Evolutionary conservation across 2,797 vertebrate species (phyloP).

Genomic region (Paguma larvata): DNA sequence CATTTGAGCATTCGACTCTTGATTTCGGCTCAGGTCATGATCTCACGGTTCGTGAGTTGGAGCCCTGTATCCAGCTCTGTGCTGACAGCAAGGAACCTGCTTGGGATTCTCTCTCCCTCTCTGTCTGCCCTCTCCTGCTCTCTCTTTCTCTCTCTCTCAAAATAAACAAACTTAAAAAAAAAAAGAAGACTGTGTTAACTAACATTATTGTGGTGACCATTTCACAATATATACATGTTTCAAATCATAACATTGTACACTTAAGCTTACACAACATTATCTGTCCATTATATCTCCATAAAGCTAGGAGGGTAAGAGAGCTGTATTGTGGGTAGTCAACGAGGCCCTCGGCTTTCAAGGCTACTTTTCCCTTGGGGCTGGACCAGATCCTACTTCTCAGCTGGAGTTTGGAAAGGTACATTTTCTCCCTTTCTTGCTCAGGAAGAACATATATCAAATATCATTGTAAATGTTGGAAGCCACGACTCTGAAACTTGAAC

Average conservation of each 20-base stretch:
- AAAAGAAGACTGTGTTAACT: neutral
- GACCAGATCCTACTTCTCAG: conserved; percentile 5
- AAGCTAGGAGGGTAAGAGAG: neutral
- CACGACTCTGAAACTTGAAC: neutral
- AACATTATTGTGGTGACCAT: neutral
- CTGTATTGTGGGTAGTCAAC: neutral
- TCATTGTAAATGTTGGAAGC: conserved; percentile 17
- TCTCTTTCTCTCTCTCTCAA: too few species aligned
- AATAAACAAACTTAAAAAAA: too few species aligned
- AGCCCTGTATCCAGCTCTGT: too few species aligned
- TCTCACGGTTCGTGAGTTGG: too few species aligned
- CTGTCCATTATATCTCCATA: neutral
- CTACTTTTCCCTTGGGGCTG: neutral
- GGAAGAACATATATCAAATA: conserved; percentile 35
- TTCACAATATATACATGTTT: neutral
- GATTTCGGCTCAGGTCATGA: too few species aligned
- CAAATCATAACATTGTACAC: neutral
- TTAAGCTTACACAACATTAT: neutral
- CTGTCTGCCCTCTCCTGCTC: too few species aligned
- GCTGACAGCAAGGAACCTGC: too few species aligned
- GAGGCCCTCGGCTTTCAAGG: neutral
- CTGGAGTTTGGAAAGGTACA: neutral
- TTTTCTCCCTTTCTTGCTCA: conserved; percentile 4
- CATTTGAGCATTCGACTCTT: too few species aligned
- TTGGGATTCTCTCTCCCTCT: too few species aligned